These are phyloP conservation scores for Heloderma charlesbogerti DNA, from an alignment of 2,113 vertebrate genomes.

Conservation along the genomic window DNA sequence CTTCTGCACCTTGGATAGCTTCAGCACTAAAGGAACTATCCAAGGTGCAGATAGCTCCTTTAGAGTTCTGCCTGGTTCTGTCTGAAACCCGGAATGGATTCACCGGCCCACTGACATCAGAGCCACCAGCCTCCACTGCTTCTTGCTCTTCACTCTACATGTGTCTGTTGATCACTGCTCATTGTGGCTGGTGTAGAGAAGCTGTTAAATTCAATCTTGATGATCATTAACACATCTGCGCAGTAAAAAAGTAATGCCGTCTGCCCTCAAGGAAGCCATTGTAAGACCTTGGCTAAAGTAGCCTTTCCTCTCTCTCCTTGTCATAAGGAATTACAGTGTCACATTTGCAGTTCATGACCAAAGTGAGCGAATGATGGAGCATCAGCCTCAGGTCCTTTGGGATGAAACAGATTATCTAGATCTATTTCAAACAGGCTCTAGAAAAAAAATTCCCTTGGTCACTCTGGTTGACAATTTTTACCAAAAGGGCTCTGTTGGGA, in stretches of 20 bases:
- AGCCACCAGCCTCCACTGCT: no score
- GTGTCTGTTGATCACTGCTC: background rate
- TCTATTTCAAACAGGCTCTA: background rate
- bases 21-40: no score
- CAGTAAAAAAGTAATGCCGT: background rate
- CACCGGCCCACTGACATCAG: no score
- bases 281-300: no score
- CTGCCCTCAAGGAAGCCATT: background rate
- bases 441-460: background rate
- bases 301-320: background rate
- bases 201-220: background rate
- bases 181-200: background rate
- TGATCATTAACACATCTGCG: background rate
- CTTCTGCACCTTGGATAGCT: no score
- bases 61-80: no score
- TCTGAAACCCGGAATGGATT: no score
- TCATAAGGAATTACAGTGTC: background rate
- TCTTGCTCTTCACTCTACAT: background rate
- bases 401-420: background rate
- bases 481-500: background rate
- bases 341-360: background rate
- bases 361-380: background rate
- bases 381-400: background rate
- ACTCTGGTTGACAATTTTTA: background rate
- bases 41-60: no score